Conservation (phyloP, 2,113 vertebrate species). For the Talpa occidentalis region DNA sequence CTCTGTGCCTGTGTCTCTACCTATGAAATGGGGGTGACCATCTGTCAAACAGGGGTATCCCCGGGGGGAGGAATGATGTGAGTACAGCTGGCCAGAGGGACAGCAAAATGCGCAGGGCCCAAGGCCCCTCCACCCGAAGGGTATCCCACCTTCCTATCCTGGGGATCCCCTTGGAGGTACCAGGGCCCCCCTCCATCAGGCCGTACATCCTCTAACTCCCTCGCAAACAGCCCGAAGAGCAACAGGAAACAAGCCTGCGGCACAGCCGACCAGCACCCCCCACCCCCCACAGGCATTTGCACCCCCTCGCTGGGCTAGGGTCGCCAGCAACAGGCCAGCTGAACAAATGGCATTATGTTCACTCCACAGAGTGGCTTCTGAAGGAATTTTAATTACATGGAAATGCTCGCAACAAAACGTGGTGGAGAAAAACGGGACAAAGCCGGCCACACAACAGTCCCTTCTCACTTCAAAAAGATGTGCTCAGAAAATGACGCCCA, state of each 20-base stretch:
- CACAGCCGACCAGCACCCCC: too few species aligned
- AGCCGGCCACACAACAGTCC: too few species aligned
- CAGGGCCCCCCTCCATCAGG: fast-evolving
- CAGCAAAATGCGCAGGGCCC: background rate
- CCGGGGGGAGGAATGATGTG: background rate
- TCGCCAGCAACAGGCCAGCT: too few species aligned
- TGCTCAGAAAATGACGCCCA: too few species aligned
- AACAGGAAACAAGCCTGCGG: too few species aligned
- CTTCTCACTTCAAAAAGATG: background rate
- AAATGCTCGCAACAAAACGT: background rate
- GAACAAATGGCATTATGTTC: background rate
- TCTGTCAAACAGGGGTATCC: background rate
- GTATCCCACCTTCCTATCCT: background rate
- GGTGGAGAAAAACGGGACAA: background rate
- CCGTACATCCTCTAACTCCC: fast-evolving
- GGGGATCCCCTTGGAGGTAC: background rate
- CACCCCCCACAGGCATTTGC: too few species aligned
- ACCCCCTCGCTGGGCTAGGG: too few species aligned
- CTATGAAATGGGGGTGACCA: background rate
- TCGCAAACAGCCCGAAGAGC: too few species aligned
- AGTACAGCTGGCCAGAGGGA: background rate
- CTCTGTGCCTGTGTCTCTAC: background rate
- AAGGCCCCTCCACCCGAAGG: fast-evolving
- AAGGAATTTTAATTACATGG: background rate
- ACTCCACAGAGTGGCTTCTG: background rate